Conservation (phyloP, 2,797 vertebrate species). For the Ctenochaetus hawaiiensis region DNA sequence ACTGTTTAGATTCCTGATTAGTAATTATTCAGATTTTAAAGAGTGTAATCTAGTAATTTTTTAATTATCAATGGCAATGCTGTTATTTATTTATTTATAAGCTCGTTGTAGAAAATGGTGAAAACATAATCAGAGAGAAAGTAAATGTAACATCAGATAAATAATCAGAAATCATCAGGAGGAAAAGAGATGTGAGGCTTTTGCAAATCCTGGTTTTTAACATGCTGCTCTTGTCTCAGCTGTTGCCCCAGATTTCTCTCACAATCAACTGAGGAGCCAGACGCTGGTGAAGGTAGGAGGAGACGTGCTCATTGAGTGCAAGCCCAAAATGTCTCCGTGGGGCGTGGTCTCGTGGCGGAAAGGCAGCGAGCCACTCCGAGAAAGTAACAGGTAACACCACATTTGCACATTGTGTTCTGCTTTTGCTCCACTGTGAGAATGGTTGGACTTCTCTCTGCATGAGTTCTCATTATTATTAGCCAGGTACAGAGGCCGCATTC, state of each 20-base stretch:
- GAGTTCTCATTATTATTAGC: slow-evolving; percentile 12
- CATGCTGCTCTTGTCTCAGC: slow-evolving; percentile 85
- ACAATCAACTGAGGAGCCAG: slow-evolving; percentile 90
- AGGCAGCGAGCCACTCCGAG: slow-evolving; percentile 88
- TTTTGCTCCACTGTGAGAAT: slow-evolving; percentile 7
- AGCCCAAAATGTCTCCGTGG: slow-evolving; percentile 95
- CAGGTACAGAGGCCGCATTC: slow-evolving; percentile 9
- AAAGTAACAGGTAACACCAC: slow-evolving; percentile 90
- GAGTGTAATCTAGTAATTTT: slow-evolving; percentile 2
- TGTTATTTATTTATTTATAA: slow-evolving; percentile 11
- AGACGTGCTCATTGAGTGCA: slow-evolving; percentile 94
- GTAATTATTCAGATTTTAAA: slow-evolving; percentile 18
- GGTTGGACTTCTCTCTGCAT: slow-evolving; percentile 3
- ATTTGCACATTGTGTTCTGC: slow-evolving; percentile 8
- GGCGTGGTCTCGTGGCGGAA: slow-evolving; percentile 94
- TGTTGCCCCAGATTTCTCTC: slow-evolving; percentile 94
- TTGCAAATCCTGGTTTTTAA: slow-evolving; percentile 47
- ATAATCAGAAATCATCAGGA: slow-evolving; percentile 23
- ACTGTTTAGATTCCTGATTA: slow-evolving; percentile 16
- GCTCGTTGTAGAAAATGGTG: slow-evolving; percentile 3
- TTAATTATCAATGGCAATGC: slow-evolving; percentile 6
- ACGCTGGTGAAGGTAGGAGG: slow-evolving; percentile 94
- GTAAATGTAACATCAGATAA: slow-evolving; percentile 21
- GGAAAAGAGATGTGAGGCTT: slow-evolving; percentile 36
- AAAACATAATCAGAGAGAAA: not conserved